Percentiles rank a stretch among this genome's conserved stretches.
Evolutionary conservation across 2,113 vertebrate genomes (phyloP).

Genomic region (Mesoclemmys tuberculata): DNA sequence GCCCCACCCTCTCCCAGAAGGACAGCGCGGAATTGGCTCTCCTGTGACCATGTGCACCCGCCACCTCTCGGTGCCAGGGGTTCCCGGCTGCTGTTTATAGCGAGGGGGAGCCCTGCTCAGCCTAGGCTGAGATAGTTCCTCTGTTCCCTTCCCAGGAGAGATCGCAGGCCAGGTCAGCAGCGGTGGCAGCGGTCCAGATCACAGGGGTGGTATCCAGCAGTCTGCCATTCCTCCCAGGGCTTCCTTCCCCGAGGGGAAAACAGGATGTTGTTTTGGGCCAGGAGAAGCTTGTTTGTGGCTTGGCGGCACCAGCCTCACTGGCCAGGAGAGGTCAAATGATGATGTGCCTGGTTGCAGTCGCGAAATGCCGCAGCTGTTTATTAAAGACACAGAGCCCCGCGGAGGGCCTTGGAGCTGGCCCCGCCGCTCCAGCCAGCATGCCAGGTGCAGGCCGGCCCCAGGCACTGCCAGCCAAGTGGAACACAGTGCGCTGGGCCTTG

Average conservation of each 20-base stretch:
- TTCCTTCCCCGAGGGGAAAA: conserved; percentile 16
- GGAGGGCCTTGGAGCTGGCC: neutral
- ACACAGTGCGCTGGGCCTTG: neutral
- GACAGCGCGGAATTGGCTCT: neutral
- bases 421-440: no score
- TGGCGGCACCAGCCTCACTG: neutral
- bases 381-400: neutral
- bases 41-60: neutral
- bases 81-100: neutral
- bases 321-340: neutral
- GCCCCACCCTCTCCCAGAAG: neutral
- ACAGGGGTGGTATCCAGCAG: neutral
- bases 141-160: neutral
- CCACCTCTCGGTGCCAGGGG: neutral
- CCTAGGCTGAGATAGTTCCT: neutral
- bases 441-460: no score
- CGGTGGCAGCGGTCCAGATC: no score
- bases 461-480: neutral
- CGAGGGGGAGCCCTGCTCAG: neutral
- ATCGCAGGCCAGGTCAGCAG: no score
- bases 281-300: conserved; percentile 19
- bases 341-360: neutral
- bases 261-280: conserved; percentile 30
- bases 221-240: neutral
- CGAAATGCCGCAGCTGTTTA: neutral